Conservation (phyloP, 1,140 invertebrate species). For the Parapsyche elsis region DNA sequence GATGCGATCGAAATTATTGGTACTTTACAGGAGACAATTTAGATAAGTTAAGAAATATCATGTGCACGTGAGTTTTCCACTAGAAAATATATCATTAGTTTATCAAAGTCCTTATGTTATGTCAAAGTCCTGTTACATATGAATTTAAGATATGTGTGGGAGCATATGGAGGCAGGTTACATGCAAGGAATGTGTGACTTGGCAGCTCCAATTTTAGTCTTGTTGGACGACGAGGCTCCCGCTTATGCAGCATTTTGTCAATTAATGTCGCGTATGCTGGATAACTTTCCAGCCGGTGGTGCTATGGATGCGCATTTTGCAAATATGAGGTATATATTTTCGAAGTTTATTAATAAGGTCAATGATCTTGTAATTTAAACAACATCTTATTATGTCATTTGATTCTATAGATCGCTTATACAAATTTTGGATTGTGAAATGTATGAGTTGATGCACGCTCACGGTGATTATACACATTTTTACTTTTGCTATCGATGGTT, state of each 20-base stretch:
- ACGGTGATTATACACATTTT: slow-evolving; percentile 96
- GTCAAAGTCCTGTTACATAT: not conserved
- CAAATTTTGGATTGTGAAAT: slow-evolving; percentile 93
- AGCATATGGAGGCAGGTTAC: slow-evolving; percentile 90
- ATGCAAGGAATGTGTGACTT: slow-evolving; percentile 97
- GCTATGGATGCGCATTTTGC: slow-evolving; percentile 96
- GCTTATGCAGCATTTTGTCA: slow-evolving; percentile 92
- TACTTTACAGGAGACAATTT: slow-evolving; percentile 91
- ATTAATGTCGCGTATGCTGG: slow-evolving; percentile 89
- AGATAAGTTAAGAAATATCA: slow-evolving; percentile 94
- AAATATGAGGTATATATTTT: slow-evolving; percentile 82
- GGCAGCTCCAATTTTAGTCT: slow-evolving; percentile 90
- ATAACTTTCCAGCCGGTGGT: slow-evolving; percentile 93
- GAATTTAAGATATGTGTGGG: slow-evolving; percentile 85
- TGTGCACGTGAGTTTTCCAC: slow-evolving; percentile 85
- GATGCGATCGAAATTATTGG: slow-evolving; percentile 93
- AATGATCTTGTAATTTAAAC: not conserved
- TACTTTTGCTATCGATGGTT: slow-evolving; percentile 98
- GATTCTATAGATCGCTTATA: slow-evolving; percentile 73
- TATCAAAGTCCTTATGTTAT: not conserved
- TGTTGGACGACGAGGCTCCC: slow-evolving; percentile 92
- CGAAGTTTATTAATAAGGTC: not conserved
- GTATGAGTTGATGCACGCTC: slow-evolving; percentile 93
- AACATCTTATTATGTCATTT: slow-evolving; percentile 14
- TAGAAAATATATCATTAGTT: not conserved